Evolutionary conservation across 2,797 vertebrate species (phyloP).

Genomic region (Rhinophrynus dorsalis): DNA sequence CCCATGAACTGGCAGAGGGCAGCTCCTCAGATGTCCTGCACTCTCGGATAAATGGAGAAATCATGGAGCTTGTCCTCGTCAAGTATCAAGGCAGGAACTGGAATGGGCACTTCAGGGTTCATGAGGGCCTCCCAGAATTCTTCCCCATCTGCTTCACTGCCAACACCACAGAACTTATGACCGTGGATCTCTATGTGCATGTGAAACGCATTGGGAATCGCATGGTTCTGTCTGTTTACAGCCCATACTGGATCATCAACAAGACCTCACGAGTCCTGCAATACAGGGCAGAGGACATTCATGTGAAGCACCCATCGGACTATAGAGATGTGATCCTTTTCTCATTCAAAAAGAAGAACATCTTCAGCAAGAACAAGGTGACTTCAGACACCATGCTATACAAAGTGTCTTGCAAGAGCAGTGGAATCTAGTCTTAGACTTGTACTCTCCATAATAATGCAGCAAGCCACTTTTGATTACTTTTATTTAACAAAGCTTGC

Average conservation of each 20-base stretch:
- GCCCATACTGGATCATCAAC: conserved; percentile 97
- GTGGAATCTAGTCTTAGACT: no score
- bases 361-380: conserved; percentile 96
- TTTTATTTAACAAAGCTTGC: no score
- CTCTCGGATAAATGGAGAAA: conserved; percentile 77
- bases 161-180: conserved; percentile 62
- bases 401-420: no score
- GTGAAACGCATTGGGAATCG: conserved; percentile 57
- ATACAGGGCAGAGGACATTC: conserved; percentile 83
- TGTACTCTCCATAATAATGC: no score
- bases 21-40: conserved; percentile 80
- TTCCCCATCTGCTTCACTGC: conserved; percentile 75
- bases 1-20: conserved; percentile 77
- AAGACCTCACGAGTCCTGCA: conserved; percentile 92
- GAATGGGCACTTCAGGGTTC: conserved; percentile 80
- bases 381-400: no score
- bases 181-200: conserved; percentile 79
- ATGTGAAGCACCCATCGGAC: conserved; percentile 89
- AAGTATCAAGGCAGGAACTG: conserved; percentile 90
- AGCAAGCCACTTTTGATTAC: no score
- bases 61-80: conserved; percentile 83
- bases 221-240: conserved; percentile 82
- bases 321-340: conserved; percentile 88
- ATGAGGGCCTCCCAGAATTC: conserved; percentile 77
- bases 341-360: conserved; percentile 90